Conservation (phyloP, 2,888 invertebrate species). For the Clanis bilineata region DNA sequence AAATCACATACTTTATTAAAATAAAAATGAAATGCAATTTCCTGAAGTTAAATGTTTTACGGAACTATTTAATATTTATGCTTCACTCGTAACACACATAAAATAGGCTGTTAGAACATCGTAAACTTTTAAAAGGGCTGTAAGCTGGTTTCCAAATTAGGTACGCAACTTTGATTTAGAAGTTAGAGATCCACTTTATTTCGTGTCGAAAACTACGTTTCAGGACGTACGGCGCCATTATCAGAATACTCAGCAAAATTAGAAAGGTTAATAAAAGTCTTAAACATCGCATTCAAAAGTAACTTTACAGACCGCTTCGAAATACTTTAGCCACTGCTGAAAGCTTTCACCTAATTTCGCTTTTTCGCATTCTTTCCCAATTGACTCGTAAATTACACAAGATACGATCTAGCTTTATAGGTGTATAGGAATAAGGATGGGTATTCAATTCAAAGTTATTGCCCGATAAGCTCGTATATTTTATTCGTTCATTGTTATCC, state of each 20-base stretch:
- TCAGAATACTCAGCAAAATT: slow-evolving; percentile 22
- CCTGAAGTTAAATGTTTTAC: too few species aligned
- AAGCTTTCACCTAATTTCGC: slow-evolving; percentile 12
- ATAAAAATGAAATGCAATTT: too few species aligned
- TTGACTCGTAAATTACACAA: slow-evolving; percentile 13
- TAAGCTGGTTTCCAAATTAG: slow-evolving; percentile 25
- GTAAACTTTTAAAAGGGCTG: slow-evolving; percentile 28
- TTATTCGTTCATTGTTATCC: slow-evolving; percentile 10
- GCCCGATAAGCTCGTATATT: neutral
- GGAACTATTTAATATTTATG: neutral
- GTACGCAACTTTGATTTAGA: slow-evolving; percentile 28
- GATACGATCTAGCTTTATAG: slow-evolving; percentile 17
- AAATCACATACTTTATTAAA: neutral
- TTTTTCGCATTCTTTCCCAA: slow-evolving; percentile 10
- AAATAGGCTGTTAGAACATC: slow-evolving; percentile 20
- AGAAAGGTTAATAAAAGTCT: slow-evolving; percentile 33
- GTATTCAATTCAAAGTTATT: slow-evolving; percentile 15
- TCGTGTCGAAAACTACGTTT: slow-evolving; percentile 21
- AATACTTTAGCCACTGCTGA: slow-evolving; percentile 20
- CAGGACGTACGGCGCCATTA: slow-evolving; percentile 25
- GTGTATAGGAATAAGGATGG: slow-evolving; percentile 4
- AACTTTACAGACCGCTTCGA: slow-evolving; percentile 28
- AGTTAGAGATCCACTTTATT: slow-evolving; percentile 32
- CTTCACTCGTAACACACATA: slow-evolving; percentile 18
- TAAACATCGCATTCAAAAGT: slow-evolving; percentile 37